Evolutionary conservation across 2,113 vertebrate genomes (phyloP).

Genomic region (Menidia beryllina): DNA sequence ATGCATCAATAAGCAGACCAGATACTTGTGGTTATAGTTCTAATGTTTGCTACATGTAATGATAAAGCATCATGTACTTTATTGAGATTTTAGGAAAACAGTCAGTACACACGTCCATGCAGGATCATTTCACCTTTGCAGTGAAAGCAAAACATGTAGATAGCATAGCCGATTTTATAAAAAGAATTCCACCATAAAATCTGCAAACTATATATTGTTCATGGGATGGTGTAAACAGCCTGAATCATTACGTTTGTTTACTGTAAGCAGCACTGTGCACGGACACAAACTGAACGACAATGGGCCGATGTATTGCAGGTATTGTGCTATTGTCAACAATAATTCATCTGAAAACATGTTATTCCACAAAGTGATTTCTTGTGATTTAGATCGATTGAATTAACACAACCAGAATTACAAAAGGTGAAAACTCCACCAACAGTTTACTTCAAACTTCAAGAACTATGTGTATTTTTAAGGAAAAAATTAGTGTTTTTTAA

Average conservation of each 20-base stretch:
- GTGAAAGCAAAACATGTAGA: conserved; percentile 63
- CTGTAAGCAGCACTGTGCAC: conserved; percentile 61
- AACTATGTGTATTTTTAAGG: conserved; percentile 56
- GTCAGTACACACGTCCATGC: conserved; percentile 58
- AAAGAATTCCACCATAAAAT: conserved; percentile 4
- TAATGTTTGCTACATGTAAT: conserved; percentile 78
- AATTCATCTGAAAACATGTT: conserved; percentile 56
- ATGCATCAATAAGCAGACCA: conserved; percentile 80
- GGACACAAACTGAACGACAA: conserved; percentile 49
- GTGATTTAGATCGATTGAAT: conserved; percentile 41
- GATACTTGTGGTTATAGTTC: conserved; percentile 83
- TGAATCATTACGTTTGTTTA: conserved; percentile 56
- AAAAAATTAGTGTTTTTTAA: no score
- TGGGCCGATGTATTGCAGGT: conserved; percentile 63
- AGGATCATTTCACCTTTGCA: conserved; percentile 62
- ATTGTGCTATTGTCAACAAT: conserved; percentile 70
- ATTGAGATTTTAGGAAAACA: conserved; percentile 71
- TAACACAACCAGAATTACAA: conserved; percentile 53
- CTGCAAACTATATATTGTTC: conserved; percentile 51
- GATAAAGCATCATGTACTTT: conserved; percentile 77
- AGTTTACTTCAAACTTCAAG: conserved; percentile 30
- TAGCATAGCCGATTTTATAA: conserved; percentile 7
- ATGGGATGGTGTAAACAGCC: conserved; percentile 33
- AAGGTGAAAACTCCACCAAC: conserved; percentile 51
- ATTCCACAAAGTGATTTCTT: conserved; percentile 66